phyloP scores from a whole-genome alignment of 2,888 invertebrate species.

The Stegana nigrithorax region DNA sequence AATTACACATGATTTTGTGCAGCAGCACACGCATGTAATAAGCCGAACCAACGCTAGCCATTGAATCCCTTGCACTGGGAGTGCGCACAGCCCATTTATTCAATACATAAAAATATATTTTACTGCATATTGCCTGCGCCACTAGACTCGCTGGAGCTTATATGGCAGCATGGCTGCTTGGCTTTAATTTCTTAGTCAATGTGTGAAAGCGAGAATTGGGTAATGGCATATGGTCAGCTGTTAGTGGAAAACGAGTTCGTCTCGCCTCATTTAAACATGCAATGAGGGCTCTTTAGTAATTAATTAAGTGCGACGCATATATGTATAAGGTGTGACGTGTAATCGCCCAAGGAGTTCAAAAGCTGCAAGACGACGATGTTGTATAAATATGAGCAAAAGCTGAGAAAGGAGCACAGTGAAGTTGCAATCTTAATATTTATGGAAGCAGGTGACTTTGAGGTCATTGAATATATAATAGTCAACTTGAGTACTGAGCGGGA shows the following conservation, averaged over 20 bases:
- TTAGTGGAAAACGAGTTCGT: background rate
- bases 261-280: background rate
- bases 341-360: background rate
- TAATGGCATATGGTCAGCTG: conserved; percentile 25
- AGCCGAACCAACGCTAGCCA: background rate
- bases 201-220: conserved; percentile 61
- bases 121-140: too few relatives aligned
- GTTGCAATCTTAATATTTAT: too few relatives aligned
- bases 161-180: background rate
- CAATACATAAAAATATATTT: conserved; percentile 12
- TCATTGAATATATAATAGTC: too few relatives aligned
- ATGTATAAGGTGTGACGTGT: too few relatives aligned
- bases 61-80: conserved; percentile 48
- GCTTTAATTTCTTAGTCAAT: conserved; percentile 33
- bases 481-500: too few relatives aligned
- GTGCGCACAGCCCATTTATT: conserved; percentile 50
- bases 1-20: conserved; percentile 38
- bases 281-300: background rate
- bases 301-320: too few relatives aligned
- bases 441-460: too few relatives aligned
- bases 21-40: background rate
- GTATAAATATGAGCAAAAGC: too few relatives aligned
- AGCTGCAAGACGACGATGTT: too few relatives aligned
- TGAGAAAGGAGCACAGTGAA: too few relatives aligned
- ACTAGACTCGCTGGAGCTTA: background rate